These are phyloP conservation scores for Esox lucius DNA, from an alignment of 2,797 vertebrate species.

Conservation along the genomic window DNA sequence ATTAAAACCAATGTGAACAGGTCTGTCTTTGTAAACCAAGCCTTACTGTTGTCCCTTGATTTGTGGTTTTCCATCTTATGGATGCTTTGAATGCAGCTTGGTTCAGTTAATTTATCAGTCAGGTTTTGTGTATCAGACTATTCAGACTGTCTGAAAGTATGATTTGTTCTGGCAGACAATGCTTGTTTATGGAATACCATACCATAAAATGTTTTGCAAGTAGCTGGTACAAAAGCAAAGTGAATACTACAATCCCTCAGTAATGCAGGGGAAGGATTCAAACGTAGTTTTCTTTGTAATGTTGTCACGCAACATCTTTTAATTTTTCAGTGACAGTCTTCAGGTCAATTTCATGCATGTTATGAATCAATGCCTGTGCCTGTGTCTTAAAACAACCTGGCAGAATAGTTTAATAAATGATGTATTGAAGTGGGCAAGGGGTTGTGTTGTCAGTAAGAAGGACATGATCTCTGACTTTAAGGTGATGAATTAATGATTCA, in stretches of 20 bases:
- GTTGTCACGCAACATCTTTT: conserved; percentile 40
- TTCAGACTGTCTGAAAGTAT: background rate
- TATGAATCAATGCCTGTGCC: conserved; percentile 55
- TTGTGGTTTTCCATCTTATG: conserved; percentile 34
- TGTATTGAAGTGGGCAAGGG: conserved; percentile 65
- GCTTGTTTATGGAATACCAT: conserved; percentile 1
- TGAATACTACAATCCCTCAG: conserved; percentile 5
- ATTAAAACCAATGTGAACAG: too few species aligned
- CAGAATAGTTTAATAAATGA: conserved; percentile 68
- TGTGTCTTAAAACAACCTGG: conserved; percentile 57
- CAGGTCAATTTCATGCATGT: conserved; percentile 60
- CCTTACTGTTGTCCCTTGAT: conserved; percentile 33
- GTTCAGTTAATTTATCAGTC: conserved; percentile 4
- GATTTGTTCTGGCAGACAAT: background rate
- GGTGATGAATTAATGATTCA: conserved; percentile 78
- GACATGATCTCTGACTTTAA: conserved; percentile 71
- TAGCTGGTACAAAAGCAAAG: background rate
- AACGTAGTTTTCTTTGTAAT: conserved; percentile 49
- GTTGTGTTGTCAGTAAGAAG: conserved; percentile 63
- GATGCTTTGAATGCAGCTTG: conserved; percentile 42
- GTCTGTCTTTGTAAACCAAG: too few species aligned
- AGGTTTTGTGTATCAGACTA: background rate
- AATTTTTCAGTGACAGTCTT: conserved; percentile 41
- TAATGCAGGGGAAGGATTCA: conserved; percentile 13
- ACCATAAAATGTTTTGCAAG: background rate